Evolutionary conservation across 2,113 vertebrate species (phyloP).

Genomic region (Chinchilla lanigera): DNA sequence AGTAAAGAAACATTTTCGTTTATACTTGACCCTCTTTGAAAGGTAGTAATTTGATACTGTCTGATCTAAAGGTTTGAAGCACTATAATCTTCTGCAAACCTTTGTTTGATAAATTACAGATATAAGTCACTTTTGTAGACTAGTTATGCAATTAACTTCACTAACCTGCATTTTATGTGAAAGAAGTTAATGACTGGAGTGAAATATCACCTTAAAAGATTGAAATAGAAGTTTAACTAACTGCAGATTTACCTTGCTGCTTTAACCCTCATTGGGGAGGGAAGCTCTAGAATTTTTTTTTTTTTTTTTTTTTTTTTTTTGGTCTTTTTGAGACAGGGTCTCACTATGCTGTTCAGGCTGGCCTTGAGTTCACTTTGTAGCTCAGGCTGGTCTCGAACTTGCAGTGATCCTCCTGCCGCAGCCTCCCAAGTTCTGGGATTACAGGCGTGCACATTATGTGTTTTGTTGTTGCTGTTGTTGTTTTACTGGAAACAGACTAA

Average conservation of each 20-base stretch:
- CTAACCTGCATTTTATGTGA: constrained; percentile 9
- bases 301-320: too few relatives aligned
- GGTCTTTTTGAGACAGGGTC: too few relatives aligned
- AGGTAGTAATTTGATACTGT: constrained; percentile 16
- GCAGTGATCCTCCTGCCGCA: too few relatives aligned
- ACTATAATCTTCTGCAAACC: background rate
- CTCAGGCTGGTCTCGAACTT: too few relatives aligned
- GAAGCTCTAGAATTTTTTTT: constrained; percentile 12
- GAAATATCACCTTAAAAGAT: constrained; percentile 23
- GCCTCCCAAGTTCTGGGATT: too few relatives aligned
- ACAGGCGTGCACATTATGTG: too few relatives aligned
- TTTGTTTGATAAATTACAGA: constrained; percentile 33
- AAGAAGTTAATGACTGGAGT: background rate
- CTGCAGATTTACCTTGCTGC: constrained; percentile 34
- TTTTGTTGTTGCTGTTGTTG: background rate
- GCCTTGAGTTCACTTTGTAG: too few relatives aligned
- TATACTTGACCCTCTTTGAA: constrained; percentile 46
- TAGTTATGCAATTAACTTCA: constrained; percentile 39
- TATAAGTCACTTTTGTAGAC: constrained; percentile 44
- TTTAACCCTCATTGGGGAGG: background rate
- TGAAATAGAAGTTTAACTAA: constrained; percentile 41
- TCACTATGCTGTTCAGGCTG: too few relatives aligned
- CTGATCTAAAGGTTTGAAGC: constrained; percentile 35
- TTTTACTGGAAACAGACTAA: background rate
- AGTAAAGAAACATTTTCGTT: background rate